phyloP scores from a whole-genome alignment of 2,888 invertebrate species.

The Heliconius aoede region DNA sequence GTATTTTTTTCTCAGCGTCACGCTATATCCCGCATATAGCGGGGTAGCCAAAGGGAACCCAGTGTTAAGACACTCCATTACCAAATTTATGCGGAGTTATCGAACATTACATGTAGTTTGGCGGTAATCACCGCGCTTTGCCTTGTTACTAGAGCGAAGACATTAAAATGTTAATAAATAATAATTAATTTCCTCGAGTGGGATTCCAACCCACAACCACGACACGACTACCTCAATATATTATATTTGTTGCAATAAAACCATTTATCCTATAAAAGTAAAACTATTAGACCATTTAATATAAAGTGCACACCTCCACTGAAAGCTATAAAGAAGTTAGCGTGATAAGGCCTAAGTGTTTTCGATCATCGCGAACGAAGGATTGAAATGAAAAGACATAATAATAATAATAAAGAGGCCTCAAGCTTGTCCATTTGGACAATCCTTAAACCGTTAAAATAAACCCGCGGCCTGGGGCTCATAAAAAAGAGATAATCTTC shows the following conservation, averaged over 20 bases:
- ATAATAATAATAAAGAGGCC: conserved; percentile 72
- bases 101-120: no score
- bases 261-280: conserved; percentile 11
- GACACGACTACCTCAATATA: no score
- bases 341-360: conserved; percentile 53
- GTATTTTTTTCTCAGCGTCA: background rate
- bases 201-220: no score
- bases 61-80: no score
- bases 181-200: no score
- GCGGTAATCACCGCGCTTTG: no score
- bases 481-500: conserved; percentile 83
- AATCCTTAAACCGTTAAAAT: conserved; percentile 78
- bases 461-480: conserved; percentile 79
- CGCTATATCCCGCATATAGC: no score
- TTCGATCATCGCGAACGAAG: conserved; percentile 64
- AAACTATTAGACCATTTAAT: conserved; percentile 35
- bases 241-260: conserved; percentile 2
- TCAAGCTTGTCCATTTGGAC: conserved; percentile 75
- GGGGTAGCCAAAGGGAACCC: no score
- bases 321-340: conserved; percentile 40
- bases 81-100: no score
- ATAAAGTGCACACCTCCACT: conserved; percentile 32
- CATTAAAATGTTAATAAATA: no score
- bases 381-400: conserved; percentile 76
- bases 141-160: no score